Evolutionary conservation across 2,888 invertebrate species (phyloP), one percentile per base, ranked within the genome.

Genomic region (Eristalinus sepulchralis): DNA sequence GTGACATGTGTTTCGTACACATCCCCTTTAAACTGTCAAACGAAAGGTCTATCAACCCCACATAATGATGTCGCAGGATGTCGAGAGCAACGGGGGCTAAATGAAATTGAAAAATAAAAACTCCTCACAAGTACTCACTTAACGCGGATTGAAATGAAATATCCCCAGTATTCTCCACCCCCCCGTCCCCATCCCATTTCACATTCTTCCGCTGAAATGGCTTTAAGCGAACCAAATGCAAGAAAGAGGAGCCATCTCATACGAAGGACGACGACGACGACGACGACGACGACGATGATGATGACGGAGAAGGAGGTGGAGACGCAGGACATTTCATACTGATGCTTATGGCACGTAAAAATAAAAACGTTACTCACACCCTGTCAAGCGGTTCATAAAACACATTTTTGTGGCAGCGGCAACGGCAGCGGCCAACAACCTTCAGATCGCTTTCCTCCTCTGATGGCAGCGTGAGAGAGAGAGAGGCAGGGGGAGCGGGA

Each of bases 101-200:
- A 47, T 47, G 47, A 63, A 77, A 70, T 31, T 63, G 53, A 62
- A 72, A 62, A 72, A 72, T 31, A 72, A 68, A 62, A 70, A 70
- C 39, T 47, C 57, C 47, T 27, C 67, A 73, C 31, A 82, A 76
- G 68, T 53, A 36, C 59, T 70, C 82, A 82, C 82, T 82, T 76
- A 70, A 39, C 76, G 82, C 57, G 66, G 70, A 82, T 82, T 82
- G 82, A 22, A 82, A 82, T 47, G 76, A 76, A 82, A 82, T 82
- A 80, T 82, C 3, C 8, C 47, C 17, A 27, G 27, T 27, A 3
- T 27, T 27, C 27, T 27, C 27, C 27, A 27, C 27, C 27, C 27
- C 5, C 27, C 27, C 27, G 2, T 27, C 2, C n/a, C 5, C 47
- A 34, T 34, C 9, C 34, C 27, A 27, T 27, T 34, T 10, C 34